These are phyloP conservation scores for Pleuronectes platessa DNA, from an alignment of 2,113 vertebrate genomes.

Conservation along the genomic window DNA sequence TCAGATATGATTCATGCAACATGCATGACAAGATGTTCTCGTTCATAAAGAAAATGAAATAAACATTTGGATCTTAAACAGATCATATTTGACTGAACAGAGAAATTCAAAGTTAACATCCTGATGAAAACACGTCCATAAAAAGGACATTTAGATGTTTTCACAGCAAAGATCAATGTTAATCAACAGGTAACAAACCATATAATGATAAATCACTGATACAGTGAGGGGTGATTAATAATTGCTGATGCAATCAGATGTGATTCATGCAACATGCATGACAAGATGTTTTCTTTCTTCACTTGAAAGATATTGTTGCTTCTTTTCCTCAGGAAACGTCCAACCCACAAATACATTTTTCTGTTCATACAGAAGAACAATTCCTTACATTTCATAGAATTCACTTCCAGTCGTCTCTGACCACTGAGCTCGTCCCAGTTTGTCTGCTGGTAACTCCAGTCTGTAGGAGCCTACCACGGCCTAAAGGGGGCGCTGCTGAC, in stretches of 20 bases:
- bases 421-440: too few species aligned
- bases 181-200: neutral
- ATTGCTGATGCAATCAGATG: too few species aligned
- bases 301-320: too few species aligned
- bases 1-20: neutral
- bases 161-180: neutral
- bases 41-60: too few species aligned
- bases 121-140: neutral
- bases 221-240: neutral
- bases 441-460: too few species aligned
- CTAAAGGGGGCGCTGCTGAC: slow-evolving; percentile 64
- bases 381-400: too few species aligned
- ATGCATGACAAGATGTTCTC: slow-evolving; percentile 8
- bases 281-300: neutral
- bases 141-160: neutral
- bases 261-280: too few species aligned
- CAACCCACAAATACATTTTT: too few species aligned
- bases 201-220: neutral
- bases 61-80: slow-evolving; percentile 1
- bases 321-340: too few species aligned
- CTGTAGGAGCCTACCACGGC: slow-evolving; percentile 69
- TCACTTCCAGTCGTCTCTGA: too few species aligned
- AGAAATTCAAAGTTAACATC: neutral
- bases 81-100: neutral
- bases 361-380: too few species aligned